Evolutionary conservation across 2,888 invertebrate species (phyloP).

Genomic region (Coenonympha arcania): DNA sequence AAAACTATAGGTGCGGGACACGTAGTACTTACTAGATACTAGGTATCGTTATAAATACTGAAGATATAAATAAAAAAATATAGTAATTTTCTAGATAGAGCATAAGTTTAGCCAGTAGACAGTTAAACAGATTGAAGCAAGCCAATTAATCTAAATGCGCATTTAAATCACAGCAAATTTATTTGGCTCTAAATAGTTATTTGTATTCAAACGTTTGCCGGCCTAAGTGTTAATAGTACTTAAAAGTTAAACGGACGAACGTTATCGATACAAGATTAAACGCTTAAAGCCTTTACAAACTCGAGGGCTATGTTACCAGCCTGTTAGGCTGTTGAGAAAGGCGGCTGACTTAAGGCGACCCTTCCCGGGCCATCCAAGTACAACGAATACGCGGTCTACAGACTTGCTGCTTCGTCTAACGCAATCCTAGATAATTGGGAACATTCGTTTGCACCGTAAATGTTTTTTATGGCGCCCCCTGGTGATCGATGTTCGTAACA

Average conservation of each 20-base stretch:
- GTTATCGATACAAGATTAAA: constrained; percentile 15
- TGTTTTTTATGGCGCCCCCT: too few species aligned
- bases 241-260: constrained; percentile 12
- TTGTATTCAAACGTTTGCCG: constrained; percentile 11
- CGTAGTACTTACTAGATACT: too few species aligned
- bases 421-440: too few species aligned
- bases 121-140: background rate
- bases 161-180: constrained; percentile 9
- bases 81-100: background rate
- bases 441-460: too few species aligned
- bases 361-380: too few species aligned
- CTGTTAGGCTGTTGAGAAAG: constrained; percentile 5
- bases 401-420: too few species aligned
- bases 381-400: too few species aligned
- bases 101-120: background rate
- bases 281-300: constrained; percentile 9
- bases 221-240: constrained; percentile 14
- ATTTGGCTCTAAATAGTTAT: constrained; percentile 8
- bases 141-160: constrained; percentile 1
- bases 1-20: too few species aligned
- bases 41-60: too few species aligned
- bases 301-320: constrained; percentile 10
- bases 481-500: too few species aligned
- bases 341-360: constrained; percentile 8
- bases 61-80: too few species aligned